Base-by-base conservation (phyloP, 2,888 invertebrate species). In the Idaea straminata region DNA sequence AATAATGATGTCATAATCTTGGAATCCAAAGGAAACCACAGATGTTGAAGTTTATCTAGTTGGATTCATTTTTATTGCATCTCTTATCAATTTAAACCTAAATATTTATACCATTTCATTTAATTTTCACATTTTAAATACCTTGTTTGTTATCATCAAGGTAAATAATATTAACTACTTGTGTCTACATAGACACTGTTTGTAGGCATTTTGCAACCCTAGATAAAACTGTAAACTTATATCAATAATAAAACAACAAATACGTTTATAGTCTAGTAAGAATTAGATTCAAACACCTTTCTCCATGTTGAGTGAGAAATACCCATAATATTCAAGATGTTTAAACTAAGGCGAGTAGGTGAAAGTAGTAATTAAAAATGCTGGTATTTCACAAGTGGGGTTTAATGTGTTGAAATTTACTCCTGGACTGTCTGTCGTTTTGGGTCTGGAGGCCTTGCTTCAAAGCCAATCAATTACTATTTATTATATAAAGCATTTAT, bases 31-130 rank as follows among this genome's bases (percentile, higher is more conserved):
- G 47, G 47, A 47, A 47, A 47, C 47, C 13, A 13, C 10, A 47
- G 47, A 47, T 13, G 47, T 13, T 47, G 7, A 47, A 0, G 7
- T 47, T 72, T 66, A 58, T 36, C 61, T 6, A n/a, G 59, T 35
- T 25, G 25, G 25, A 25, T 2, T 25, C 25, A 25, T 25, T 25
- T 25, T 36, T 47, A 2, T 47, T 3, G 0, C 5, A 47, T 47
- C 6, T 47, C 47, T 47, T 13, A 47, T 25, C 25, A 25, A 25
- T 25, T 25, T 25, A 25, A 25, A 25, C 25, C 25, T 25, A 25
- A 25, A 25, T 2, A 25, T 25, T 2, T 25, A 25, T 25, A 25
- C 25, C 25, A 25, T 25, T 25, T 25, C 25, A 25, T 25, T 25
- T 25, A 25, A 25, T 25, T 25, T 25, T 25, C 25, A 25, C 25